Base-by-base conservation (phyloP, 2,113 vertebrate genomes). In the Tinamus guttatus region DNA sequence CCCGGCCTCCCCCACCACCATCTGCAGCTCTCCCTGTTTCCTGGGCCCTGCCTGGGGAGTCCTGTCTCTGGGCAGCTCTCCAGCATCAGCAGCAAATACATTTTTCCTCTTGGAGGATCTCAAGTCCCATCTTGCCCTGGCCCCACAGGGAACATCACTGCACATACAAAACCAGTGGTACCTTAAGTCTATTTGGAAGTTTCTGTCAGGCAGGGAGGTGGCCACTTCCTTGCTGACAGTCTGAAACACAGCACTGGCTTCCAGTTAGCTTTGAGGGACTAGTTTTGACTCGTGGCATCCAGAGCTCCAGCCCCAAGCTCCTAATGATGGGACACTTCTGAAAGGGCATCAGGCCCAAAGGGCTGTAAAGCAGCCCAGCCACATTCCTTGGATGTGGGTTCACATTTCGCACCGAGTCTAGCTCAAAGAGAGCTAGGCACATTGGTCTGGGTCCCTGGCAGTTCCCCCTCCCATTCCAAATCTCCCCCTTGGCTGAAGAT, bases 391-490 rank as follows among this genome's bases (percentile, higher is more conserved):
- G 18, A 64, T 22, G 13, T 9, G 64, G 36, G 43, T 54, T 85
- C 85, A 34, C 27, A 82, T 63, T 52, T 43, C 90, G 49, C 92
- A 30, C 27, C 25, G 45, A 54, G 32, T 38, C 41, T 14, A 69
- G 11, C 18, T 22, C 16, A 86, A 52, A 88, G 64, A 68, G 22
- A 73, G 43, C 18, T 45, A 43, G 7, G 17, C 51, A 67, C 3
- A 4, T 0, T 0, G 0, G 1, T 64, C 74, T 45, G 58, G 11
- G 38, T 71, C 77, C 49, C 49, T 27, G 25, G 58, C 38, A 79
- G 27, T 34, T n/a, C 17, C 28, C 22, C 4, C 21, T 47, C 40
- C 43, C 12, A 3, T 13, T 54, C 2, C 59, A 77, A 47, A 64
- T 71, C 70, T 68, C 47, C 47, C 22, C 40, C 36, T 36, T 45